These are phyloP conservation scores for Hippotragus niger DNA, from an alignment of 2,113 vertebrate species.

Conservation along the genomic window DNA sequence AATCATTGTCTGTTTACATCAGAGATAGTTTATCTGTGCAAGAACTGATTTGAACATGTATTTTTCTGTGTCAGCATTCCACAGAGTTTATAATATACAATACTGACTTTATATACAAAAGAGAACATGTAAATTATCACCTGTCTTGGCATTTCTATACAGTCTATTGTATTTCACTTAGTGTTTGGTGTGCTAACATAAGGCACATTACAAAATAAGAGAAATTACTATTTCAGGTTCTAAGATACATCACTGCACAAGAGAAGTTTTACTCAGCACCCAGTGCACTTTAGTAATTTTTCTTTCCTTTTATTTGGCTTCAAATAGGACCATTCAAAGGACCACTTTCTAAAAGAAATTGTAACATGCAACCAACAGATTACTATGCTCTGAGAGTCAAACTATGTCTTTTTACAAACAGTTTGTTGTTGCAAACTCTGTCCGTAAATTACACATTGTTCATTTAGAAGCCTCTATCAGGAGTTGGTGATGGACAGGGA, in stretches of 20 bases:
- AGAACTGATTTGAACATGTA: background rate
- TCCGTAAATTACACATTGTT: background rate
- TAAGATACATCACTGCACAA: background rate
- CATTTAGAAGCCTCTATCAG: background rate
- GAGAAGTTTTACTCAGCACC: background rate
- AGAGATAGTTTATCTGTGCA: constrained; percentile 46
- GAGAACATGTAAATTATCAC: constrained; percentile 45
- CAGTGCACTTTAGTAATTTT: background rate
- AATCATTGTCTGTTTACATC: constrained; percentile 58
- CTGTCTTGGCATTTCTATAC: constrained; percentile 40
- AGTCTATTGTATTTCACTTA: constrained; percentile 42
- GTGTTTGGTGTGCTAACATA: constrained; percentile 25
- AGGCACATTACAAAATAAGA: background rate
- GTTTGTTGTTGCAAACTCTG: background rate
- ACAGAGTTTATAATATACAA: constrained; percentile 33
- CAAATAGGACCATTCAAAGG: background rate
- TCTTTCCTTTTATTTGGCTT: background rate
- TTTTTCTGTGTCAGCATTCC: constrained; percentile 44
- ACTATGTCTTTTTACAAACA: background rate
- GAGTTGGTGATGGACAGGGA: too few species aligned
- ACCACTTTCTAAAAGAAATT: background rate
- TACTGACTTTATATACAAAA: constrained; percentile 44
- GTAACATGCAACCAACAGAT: background rate
- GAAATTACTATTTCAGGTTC: constrained; percentile 19
- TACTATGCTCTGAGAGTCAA: background rate